Evolutionary conservation across 2,888 invertebrate species (phyloP).

Genomic region (Mystacides longicornis): DNA sequence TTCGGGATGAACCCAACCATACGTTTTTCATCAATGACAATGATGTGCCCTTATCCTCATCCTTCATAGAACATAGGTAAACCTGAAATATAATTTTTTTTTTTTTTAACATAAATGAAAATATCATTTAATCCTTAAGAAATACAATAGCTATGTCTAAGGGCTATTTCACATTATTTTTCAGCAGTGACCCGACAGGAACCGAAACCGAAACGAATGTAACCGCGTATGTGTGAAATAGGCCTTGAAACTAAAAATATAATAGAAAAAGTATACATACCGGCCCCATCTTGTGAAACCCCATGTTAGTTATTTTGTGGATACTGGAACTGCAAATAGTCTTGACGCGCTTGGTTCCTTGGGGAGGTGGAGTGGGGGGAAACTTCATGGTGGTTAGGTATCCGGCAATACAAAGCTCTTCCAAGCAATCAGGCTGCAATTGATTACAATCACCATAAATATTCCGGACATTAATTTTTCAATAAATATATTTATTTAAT

Average conservation of each 20-base stretch:
- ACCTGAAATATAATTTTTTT: neutral
- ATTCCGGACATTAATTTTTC: too few species aligned
- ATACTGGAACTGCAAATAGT: conserved; percentile 80
- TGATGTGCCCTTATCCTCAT: neutral
- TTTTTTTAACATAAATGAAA: neutral
- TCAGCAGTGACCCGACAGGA: too few species aligned
- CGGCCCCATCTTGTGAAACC: conserved; percentile 82
- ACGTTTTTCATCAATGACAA: neutral
- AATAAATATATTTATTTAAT: too few species aligned
- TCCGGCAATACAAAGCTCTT: conserved; percentile 60
- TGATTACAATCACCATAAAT: too few species aligned
- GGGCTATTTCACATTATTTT: too few species aligned
- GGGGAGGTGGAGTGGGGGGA: conserved; percentile 62
- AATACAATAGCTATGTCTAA: too few species aligned
- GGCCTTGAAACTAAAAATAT: neutral
- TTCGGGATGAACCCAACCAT: neutral
- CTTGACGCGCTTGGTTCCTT: conserved; percentile 59
- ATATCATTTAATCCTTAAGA: too few species aligned
- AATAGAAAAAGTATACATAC: conserved; percentile 59
- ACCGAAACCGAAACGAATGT: too few species aligned
- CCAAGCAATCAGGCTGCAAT: conserved; percentile 52
- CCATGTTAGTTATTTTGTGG: conserved; percentile 75
- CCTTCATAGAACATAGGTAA: neutral
- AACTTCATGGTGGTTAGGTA: conserved; percentile 67
- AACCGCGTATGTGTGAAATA: neutral